Base-by-base conservation (phyloP, 2,113 vertebrate species). In the Phycodurus eques region DNA sequence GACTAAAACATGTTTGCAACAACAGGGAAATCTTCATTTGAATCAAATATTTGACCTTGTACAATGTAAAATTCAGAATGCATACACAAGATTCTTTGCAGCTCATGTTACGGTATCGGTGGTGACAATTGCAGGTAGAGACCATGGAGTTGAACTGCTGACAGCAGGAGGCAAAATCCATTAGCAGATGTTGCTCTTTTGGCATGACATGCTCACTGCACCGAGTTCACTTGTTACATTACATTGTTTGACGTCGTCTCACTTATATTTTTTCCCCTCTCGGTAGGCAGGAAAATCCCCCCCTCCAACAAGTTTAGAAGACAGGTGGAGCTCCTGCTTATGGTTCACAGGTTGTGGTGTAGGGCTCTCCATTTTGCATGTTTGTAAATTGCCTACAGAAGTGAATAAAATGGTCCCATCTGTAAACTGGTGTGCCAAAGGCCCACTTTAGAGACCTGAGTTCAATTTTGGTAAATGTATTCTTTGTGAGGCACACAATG, bases 331-430 rank as follows among this genome's bases (percentile, higher is more conserved):
- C 76, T 85, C 77, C 68, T 67, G 57, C 79, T 67, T 87, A 78
- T 79, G 82, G 76, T 80, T 85, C 44, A 5, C 87, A 90, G 86
- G 86, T 90, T 87, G 80, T 71, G 71, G 43, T 39, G 76, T 63
- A 71, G 80, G 70, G 75, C 72, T 80, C 70, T 79, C 77, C 43
- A 72, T 75, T 87, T 84, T 79, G 83, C 82, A 83, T 90, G 88
- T 90, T 85, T 87, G 86, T 89, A 90, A 93, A 92, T 92, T 90
- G 91, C 90, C 89, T 86, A 87, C 92, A 93, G 91, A 90, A 87
- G 90, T 84, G 86, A 87, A 89, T 88, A 92, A 93, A 93, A 92
- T 83, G 90, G 82, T 93, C 88, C 92, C 92, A 92, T 92, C 88
- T 92, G 92, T 88, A 89, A 85, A 88, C 73, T 69, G n/a, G 73